phyloP scores from a whole-genome alignment of 2,888 invertebrate species.

The Hyposoter didymator region DNA sequence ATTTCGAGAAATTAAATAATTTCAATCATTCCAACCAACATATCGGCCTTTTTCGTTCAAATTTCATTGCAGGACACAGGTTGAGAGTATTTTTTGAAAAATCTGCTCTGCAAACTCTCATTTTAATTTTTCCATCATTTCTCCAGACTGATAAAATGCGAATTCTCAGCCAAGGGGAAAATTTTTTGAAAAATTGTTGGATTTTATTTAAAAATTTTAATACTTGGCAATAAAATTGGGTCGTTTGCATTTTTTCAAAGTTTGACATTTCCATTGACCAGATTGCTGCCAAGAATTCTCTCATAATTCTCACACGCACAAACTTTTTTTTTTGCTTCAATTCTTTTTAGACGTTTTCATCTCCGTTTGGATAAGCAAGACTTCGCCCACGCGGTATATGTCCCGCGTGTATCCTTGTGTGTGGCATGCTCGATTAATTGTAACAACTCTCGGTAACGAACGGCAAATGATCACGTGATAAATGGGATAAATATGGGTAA shows the following conservation, averaged over 20 bases:
- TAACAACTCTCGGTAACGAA: slow-evolving; percentile 56
- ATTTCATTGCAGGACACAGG: too few species aligned
- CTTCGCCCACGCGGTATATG: slow-evolving; percentile 48
- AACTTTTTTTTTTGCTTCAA: slow-evolving; percentile 25
- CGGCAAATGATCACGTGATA: slow-evolving; percentile 40
- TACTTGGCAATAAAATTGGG: neutral
- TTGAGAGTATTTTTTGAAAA: neutral
- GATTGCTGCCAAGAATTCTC: slow-evolving; percentile 39
- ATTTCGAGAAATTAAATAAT: too few species aligned
- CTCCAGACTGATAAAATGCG: neutral
- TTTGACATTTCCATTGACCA: neutral
- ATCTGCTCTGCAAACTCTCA: neutral
- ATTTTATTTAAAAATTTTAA: neutral
- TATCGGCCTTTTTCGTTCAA: too few species aligned
- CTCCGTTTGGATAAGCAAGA: neutral
- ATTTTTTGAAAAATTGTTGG: neutral
- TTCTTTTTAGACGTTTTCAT: neutral
- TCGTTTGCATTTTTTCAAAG: neutral
- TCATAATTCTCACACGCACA: slow-evolving; percentile 24
- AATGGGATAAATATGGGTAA: slow-evolving; percentile 26
- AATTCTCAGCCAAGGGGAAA: too few species aligned
- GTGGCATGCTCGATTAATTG: slow-evolving; percentile 54
- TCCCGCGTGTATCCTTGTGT: slow-evolving; percentile 32
- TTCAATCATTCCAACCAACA: too few species aligned
- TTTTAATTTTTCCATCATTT: neutral